Percentiles rank a stretch among this genome's conserved stretches.
Conservation (phyloP, 2,797 vertebrate genomes). For the Octomys mimax region DNA sequence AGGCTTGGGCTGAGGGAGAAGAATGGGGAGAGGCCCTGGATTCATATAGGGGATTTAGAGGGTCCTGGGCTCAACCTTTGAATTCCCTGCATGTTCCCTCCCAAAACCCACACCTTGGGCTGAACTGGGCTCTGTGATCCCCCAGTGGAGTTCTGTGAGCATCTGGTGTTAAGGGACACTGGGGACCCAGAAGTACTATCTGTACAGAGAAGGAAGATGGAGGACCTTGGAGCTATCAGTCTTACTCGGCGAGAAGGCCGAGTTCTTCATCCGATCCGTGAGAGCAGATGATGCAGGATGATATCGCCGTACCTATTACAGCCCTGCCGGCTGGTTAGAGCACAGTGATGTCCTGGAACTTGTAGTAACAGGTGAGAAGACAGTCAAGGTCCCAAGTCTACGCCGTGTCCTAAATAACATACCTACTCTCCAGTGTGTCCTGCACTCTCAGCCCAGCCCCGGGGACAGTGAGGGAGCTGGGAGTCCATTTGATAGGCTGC, state of each 20-base stretch:
- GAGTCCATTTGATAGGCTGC: background rate
- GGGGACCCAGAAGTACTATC: background rate
- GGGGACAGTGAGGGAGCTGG: too few species aligned
- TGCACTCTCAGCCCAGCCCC: too few species aligned
- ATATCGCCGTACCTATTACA: background rate
- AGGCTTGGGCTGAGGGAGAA: too few species aligned
- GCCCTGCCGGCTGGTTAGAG: background rate
- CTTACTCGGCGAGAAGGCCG: too few species aligned
- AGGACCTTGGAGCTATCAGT: too few species aligned
- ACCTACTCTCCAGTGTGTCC: background rate
- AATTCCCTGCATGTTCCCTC: background rate
- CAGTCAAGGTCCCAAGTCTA: background rate
- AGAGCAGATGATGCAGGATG: background rate
- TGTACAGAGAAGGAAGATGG: background rate
- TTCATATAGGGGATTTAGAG: too few species aligned
- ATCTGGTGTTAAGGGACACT: conserved; percentile 16
- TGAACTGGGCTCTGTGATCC: background rate
- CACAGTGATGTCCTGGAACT: background rate
- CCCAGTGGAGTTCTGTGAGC: background rate
- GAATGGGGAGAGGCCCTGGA: too few species aligned
- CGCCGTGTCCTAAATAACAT: background rate
- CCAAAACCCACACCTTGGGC: background rate
- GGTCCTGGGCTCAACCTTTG: too few species aligned
- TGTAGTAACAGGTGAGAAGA: background rate
- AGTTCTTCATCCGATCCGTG: background rate